Base-by-base conservation (phyloP, 2,797 vertebrate species). In the Danio albolineatus region DNA sequence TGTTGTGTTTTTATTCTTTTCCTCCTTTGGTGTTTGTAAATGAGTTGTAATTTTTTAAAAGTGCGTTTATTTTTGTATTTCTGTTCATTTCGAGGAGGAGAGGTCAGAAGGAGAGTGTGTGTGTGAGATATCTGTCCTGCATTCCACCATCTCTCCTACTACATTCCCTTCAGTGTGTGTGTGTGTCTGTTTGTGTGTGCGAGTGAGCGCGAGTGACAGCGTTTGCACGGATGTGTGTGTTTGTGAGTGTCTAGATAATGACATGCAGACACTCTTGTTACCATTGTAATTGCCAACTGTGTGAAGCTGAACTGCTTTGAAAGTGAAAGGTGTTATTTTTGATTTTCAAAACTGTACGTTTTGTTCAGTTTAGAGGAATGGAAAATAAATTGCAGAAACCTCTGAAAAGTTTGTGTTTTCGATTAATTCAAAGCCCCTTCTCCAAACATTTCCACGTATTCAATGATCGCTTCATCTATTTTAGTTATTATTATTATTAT, bases 121-220 rank as follows among this genome's bases (percentile, higher is more conserved):
- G 86, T 87, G 87, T 51, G 48, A 51, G 48, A 90, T 88, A 46
- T 39, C 59, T 79, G 78, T 90, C 86, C 86, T 85, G 87, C 90
- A 85, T 86, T 87, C 56, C 71, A 90, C 89, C 82, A 89, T 88
- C 87, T 89, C 86, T 88, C 91, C 88, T 89, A 89, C 89, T 70
- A 90, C 92, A 92, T 93, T 93, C 90, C 92, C 90, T 88, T 89
- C 79, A 80, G 88, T 87, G 84, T 87, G 90, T 86, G 85, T 87
- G 88, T 86, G 84, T 83, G 86, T 17, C 66, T 69, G 66, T 1
- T 10, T 77, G 75, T 73, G 70, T 56, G 1, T 56, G 70, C 54
- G 13, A 28, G 60, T 9, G 71, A 0, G 67, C 1, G 46, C 0
- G 51, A 5, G 73, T 21, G 72, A 13, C 21, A 62, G 12, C 5